Base-by-base conservation (phyloP, 2,797 vertebrate genomes). In the Sebastes trivittatus region DNA sequence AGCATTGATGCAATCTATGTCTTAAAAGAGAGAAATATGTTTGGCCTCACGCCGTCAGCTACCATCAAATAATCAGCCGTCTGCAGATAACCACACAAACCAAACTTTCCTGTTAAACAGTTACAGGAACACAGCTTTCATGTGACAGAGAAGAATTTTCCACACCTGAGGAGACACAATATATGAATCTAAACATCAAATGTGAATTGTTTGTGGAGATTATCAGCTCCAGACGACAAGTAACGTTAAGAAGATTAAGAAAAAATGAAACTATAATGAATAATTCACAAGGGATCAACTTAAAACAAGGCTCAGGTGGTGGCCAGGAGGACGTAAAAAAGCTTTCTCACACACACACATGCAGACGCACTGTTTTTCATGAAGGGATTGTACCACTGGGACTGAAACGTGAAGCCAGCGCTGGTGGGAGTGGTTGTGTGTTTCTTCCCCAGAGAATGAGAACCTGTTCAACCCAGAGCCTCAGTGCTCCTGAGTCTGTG, bases 391-490 rank as follows among this genome's bases (percentile, higher is more conserved):
- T 46, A 38, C 60, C 69, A 55, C 23, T 75, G 79, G 73, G 75
- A 68, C 55, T 66, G 54, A n/a, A 56, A 85, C 3, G 3, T 72
- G 66, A 82, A 23, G 73, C 34, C 3, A 2, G 58, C 3, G 5
- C 14, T 29, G 7, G 16, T 32, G 56, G 68, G 20, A 66, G 70
- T 36, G 64, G 22, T 65, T 62, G 60, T 82, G 60, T 80, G 59
- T 66, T 34, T 75, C 75, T 72, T 60, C 75, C 66, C 58, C 46
- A 25, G 46, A 66, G 63, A 80, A 2, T n/a, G 36, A 62, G 61
- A 77, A 67, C 56, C 0, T 30, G 63, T 65, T 54, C 34, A 70
- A 27, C 55, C 32, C 59, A 27, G 20, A 63, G 34, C 34, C 63
- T 58, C 22, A 8, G 62, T 36, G 55, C 38, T 73, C 77, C 49